Conservation (phyloP, 1,140 invertebrate species). For the Micrasema minimum region DNA sequence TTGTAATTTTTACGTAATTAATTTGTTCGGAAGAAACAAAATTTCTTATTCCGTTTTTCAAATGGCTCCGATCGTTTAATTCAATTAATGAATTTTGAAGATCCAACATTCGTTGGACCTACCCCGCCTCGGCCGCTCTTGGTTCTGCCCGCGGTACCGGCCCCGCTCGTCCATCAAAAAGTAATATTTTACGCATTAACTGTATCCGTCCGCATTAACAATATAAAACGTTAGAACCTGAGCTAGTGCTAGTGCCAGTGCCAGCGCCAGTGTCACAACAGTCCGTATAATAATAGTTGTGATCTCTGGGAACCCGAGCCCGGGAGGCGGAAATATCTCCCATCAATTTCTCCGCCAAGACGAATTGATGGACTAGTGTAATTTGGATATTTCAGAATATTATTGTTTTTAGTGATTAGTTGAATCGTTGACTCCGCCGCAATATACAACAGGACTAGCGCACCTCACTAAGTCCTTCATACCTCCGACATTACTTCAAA, state of each 20-base stretch:
- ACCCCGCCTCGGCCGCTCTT: not conserved
- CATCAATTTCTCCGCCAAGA: conserved; percentile 27
- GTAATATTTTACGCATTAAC: conserved; percentile 36
- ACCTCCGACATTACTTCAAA: too few species aligned
- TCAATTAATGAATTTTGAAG: too few species aligned
- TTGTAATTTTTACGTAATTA: too few species aligned
- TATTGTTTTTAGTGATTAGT: conserved; percentile 15
- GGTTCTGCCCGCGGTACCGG: conserved; percentile 12
- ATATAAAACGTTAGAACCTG: conserved; percentile 27
- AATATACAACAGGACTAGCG: too few species aligned
- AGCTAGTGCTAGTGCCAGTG: too few species aligned
- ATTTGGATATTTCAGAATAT: conserved; percentile 31
- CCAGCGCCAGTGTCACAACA: conserved; percentile 31
- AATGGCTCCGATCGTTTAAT: too few species aligned
- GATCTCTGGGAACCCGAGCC: conserved; percentile 26
- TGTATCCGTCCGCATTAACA: conserved; percentile 34
- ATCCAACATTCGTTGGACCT: too few species aligned
- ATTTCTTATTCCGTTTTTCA: too few species aligned
- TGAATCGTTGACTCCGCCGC: not conserved
- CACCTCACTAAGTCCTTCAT: too few species aligned
- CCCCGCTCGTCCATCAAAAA: conserved; percentile 29
- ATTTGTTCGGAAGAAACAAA: too few species aligned
- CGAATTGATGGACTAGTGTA: conserved; percentile 19
- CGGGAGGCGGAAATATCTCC: conserved; percentile 37
- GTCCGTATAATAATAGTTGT: conserved; percentile 27